Percentiles rank a stretch among this genome's conserved stretches.
Evolutionary conservation across 1,140 invertebrate species (phyloP).

Genomic region (Antheraea pernyi): DNA sequence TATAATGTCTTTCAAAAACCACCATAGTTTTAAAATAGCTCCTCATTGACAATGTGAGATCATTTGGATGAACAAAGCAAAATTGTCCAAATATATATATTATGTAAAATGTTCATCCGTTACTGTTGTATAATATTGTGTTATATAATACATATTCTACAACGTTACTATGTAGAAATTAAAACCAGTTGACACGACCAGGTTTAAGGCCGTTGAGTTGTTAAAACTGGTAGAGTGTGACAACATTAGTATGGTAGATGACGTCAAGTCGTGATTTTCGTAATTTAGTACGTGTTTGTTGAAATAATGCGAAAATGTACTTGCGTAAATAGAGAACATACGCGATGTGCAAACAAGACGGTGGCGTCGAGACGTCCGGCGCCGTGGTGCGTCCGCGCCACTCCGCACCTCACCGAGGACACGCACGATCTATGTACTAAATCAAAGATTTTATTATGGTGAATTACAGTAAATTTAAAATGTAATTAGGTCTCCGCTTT

Average conservation of each 20-base stretch:
- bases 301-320: constrained; percentile 55
- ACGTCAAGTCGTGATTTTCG: constrained; percentile 37
- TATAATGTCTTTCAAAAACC: no score
- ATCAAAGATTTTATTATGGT: constrained; percentile 25
- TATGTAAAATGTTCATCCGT: no score
- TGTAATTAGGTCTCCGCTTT: constrained; percentile 10
- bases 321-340: constrained; percentile 71
- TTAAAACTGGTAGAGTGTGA: constrained; percentile 22
- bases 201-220: constrained; percentile 7
- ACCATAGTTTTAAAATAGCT: no score
- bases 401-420: constrained; percentile 43
- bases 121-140: no score
- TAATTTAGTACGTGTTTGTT: constrained; percentile 46
- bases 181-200: background rate
- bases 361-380: constrained; percentile 52
- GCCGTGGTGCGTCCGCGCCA: constrained; percentile 41
- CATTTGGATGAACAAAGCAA: no score
- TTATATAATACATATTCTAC: no score
- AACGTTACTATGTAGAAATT: background rate
- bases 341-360: constrained; percentile 60
- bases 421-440: constrained; percentile 26
- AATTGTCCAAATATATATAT: no score
- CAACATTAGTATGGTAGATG: constrained; percentile 14
- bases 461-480: constrained; percentile 10
- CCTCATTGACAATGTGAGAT: no score